Conservation (phyloP, 2,888 invertebrate genomes). For the Lamellibrachia satsuma region DNA sequence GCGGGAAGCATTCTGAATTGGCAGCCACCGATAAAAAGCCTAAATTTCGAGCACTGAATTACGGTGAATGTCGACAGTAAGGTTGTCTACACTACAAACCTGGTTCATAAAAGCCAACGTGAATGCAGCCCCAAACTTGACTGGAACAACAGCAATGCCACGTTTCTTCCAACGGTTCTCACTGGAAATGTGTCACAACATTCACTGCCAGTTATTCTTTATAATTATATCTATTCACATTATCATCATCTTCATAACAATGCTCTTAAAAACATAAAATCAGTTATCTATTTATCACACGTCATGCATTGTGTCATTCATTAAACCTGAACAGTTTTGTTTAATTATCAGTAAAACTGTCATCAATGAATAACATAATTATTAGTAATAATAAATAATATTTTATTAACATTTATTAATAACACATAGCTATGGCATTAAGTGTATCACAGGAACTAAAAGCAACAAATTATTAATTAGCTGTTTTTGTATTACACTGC, state of each 20-base stretch:
- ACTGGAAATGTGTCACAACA: background rate
- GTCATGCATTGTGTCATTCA: too few species aligned
- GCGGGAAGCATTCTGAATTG: too few species aligned
- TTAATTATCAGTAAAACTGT: too few species aligned
- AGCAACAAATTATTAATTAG: background rate
- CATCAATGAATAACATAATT: too few species aligned
- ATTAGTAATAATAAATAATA: conserved; percentile 55
- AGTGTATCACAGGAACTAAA: background rate
- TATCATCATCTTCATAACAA: background rate
- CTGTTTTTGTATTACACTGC: background rate
- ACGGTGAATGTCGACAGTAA: too few species aligned
- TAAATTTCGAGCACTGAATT: too few species aligned
- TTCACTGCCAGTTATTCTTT: background rate
- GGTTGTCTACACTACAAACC: background rate
- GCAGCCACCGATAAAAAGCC: background rate
- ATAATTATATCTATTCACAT: too few species aligned
- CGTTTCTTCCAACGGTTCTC: conserved; percentile 85
- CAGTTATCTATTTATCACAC: background rate
- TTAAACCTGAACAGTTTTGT: too few species aligned
- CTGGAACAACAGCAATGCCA: conserved; percentile 83
- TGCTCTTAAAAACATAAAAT: background rate
- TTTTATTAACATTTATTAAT: background rate
- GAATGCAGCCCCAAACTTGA: conserved; percentile 86
- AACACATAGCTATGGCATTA: background rate
- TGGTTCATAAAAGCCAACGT: conserved; percentile 61